Evolutionary conservation across 1,140 invertebrate species (phyloP).

Genomic region (Tyrophagus putrescentiae): DNA sequence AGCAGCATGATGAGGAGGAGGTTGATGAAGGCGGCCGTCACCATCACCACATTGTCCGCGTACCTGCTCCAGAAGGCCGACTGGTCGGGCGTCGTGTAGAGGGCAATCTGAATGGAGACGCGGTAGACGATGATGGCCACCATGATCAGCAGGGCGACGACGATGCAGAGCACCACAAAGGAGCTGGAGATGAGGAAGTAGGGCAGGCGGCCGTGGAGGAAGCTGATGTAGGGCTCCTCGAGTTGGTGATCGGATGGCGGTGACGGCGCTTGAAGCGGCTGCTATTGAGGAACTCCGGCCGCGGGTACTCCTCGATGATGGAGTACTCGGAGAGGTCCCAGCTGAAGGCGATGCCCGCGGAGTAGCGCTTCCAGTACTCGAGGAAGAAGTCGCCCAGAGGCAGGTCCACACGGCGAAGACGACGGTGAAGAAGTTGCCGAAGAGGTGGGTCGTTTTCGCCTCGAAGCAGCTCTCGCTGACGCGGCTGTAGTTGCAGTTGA

Average conservation of each 20-base stretch:
- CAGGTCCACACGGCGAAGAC: constrained; percentile 93
- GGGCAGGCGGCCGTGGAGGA: constrained; percentile 68
- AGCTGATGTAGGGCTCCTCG: constrained; percentile 68
- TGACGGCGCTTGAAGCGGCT: neutral
- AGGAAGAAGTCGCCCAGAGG: constrained; percentile 80
- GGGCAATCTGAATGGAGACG: constrained; percentile 44
- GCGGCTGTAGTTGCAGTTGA: constrained; percentile 71
- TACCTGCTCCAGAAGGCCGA: constrained; percentile 48
- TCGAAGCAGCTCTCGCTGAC: constrained; percentile 70
- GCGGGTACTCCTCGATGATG: constrained; percentile 56
- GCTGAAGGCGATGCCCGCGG: constrained; percentile 69
- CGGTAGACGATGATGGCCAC: constrained; percentile 79
- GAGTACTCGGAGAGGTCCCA: constrained; percentile 76
- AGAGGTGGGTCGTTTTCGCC: constrained; percentile 70
- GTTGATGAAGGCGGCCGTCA: constrained; percentile 71
- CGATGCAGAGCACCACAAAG: constrained; percentile 49
- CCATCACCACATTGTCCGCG: constrained; percentile 60
- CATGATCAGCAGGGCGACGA: constrained; percentile 65
- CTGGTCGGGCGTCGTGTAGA: constrained; percentile 28
- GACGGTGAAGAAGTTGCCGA: constrained; percentile 85
- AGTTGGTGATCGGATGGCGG: constrained; percentile 37
- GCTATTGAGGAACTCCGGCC: constrained; percentile 49
- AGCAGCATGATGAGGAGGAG: constrained; percentile 67
- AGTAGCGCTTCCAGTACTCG: constrained; percentile 88
- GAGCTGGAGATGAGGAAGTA: constrained; percentile 68